phyloP scores from a whole-genome alignment of 2,888 invertebrate species.

The Globia sparganii region DNA sequence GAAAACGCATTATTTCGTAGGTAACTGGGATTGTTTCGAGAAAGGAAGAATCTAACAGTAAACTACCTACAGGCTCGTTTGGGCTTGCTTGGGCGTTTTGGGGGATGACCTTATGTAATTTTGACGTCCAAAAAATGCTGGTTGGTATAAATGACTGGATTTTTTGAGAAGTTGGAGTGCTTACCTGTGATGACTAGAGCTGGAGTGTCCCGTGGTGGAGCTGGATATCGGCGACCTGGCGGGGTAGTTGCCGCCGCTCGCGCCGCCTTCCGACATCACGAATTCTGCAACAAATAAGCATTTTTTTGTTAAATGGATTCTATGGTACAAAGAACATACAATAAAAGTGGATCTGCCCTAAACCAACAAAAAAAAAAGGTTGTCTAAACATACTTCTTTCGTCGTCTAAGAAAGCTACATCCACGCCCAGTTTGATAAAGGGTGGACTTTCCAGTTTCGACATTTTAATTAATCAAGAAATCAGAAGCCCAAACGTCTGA shows the following conservation, averaged over 20 bases:
- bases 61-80: not conserved
- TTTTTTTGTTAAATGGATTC: not conserved
- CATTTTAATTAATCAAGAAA: not conserved
- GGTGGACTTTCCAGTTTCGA: not conserved
- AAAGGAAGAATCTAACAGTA: not conserved
- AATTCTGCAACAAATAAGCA: constrained; percentile 83
- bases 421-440: not conserved
- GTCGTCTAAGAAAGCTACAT: not conserved
- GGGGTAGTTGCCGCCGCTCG: constrained; percentile 78
- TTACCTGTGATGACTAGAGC: constrained; percentile 89
- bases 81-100: not conserved
- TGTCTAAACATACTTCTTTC: not conserved
- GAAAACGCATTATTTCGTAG: not conserved
- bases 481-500: not conserved
- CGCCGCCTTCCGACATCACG: constrained; percentile 85
- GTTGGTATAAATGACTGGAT: not conserved
- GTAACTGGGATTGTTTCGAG: not conserved
- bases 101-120: not conserved
- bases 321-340: not conserved
- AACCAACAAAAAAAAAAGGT: not conserved
- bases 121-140: not conserved
- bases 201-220: constrained; percentile 87
- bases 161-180: not conserved
- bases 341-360: not conserved
- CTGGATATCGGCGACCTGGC: constrained; percentile 88